Evolutionary conservation across 2,888 invertebrate genomes (phyloP).

Genomic region (Tortrix viridana): DNA sequence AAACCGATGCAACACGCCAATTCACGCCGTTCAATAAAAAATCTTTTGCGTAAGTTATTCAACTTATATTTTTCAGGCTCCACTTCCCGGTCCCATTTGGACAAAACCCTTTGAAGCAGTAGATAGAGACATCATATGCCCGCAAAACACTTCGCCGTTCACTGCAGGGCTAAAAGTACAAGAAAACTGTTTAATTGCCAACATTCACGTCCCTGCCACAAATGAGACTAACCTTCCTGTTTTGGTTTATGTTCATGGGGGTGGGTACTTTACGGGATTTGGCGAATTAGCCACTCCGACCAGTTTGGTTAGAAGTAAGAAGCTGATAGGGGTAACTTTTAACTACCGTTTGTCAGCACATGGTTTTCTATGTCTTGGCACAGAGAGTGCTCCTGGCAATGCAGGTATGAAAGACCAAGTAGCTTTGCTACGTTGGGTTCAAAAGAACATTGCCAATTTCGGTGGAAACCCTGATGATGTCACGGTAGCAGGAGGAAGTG

Average conservation of each 20-base stretch:
- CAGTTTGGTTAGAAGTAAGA: constrained; percentile 28
- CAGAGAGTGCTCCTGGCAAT: constrained; percentile 41
- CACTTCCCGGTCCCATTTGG: constrained; percentile 31
- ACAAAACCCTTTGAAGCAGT: constrained; percentile 24
- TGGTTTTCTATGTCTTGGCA: constrained; percentile 40
- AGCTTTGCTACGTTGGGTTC: constrained; percentile 38
- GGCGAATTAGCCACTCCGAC: constrained; percentile 18
- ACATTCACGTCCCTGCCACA: constrained; percentile 37
- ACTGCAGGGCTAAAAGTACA: neutral
- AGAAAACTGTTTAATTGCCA: constrained; percentile 33
- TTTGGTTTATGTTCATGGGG: constrained; percentile 39
- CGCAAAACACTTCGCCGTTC: neutral
- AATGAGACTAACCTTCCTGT: constrained; percentile 36
- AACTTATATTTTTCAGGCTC: constrained; percentile 12
- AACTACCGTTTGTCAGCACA: constrained; percentile 39
- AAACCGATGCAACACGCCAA: neutral
- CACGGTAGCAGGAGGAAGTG: constrained; percentile 39
- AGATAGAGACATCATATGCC: constrained; percentile 21
- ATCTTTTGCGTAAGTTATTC: constrained; percentile 3
- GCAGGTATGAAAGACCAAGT: constrained; percentile 43
- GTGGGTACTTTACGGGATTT: constrained; percentile 35
- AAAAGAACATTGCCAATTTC: constrained; percentile 39
- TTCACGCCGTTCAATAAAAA: neutral
- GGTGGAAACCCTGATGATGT: constrained; percentile 41
- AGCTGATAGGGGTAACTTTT: constrained; percentile 38